These are phyloP conservation scores for Micropterix aruncella DNA, from an alignment of 2,888 invertebrate species.

Conservation along the genomic window DNA sequence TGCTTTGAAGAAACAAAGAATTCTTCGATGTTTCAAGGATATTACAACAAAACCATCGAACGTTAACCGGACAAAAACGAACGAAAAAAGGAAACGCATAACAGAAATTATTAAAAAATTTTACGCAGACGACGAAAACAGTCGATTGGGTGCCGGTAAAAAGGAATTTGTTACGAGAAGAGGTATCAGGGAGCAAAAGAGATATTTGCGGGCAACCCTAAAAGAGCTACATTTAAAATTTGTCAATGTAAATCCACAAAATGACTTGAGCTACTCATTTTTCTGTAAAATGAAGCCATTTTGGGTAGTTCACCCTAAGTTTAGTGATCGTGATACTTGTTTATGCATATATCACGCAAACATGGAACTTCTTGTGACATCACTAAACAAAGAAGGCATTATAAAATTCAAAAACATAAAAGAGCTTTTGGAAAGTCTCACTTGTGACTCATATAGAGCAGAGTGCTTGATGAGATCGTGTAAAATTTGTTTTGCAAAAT, in stretches of 20 bases:
- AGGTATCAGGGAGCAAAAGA: conserved; percentile 6
- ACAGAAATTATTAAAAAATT: conserved; percentile 7
- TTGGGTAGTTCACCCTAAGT: conserved; percentile 10
- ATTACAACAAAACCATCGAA: conserved; percentile 1
- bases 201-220: conserved; percentile 5
- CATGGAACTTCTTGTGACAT: conserved; percentile 7
- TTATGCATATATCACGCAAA: conserved; percentile 9
- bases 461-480: conserved; percentile 4
- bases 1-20: conserved; percentile 1
- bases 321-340: conserved; percentile 11
- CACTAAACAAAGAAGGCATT: conserved; percentile 6
- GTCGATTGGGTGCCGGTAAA: conserved; percentile 11
- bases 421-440: conserved; percentile 6
- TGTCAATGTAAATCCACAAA: conserved; percentile 1
- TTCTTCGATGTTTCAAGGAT: conserved; percentile 1
- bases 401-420: conserved; percentile 5
- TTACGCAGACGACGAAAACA: conserved; percentile 9
- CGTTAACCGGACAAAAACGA: neutral
- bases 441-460: conserved; percentile 8
- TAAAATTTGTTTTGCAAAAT: neutral
- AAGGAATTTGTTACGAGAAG: conserved; percentile 10
- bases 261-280: conserved; percentile 8
- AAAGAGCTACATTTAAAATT: conserved; percentile 10
- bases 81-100: neutral
- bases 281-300: conserved; percentile 11